Conservation (phyloP, 2,797 vertebrate genomes). For the Hypotaenidia philippensis region DNA sequence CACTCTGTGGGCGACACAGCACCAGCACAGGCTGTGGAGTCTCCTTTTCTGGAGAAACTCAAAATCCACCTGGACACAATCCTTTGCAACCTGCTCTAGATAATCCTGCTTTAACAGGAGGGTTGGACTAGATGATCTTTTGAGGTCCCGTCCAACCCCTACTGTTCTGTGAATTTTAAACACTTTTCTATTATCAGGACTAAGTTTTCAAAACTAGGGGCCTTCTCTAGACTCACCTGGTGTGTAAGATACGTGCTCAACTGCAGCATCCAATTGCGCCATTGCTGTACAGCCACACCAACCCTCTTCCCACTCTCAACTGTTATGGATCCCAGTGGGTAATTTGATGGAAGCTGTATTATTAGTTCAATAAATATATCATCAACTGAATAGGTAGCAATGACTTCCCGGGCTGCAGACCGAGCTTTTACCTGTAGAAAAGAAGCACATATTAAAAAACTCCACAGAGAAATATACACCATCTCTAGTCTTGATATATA, state of each 20-base stretch:
- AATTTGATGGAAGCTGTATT: constrained; percentile 94
- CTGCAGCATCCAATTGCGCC: constrained; percentile 99
- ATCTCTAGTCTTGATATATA: not conserved
- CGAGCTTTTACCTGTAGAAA: constrained; percentile 93
- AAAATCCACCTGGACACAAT: too few relatives aligned
- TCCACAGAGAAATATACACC: not conserved
- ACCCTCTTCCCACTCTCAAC: constrained; percentile 96
- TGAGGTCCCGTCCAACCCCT: too few relatives aligned
- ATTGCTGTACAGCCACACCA: constrained; percentile 96
- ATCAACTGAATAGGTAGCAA: constrained; percentile 95
- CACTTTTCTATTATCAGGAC: not conserved
- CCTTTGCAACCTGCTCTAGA: too few relatives aligned
- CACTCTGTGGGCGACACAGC: too few relatives aligned
- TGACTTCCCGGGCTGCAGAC: constrained; percentile 93
- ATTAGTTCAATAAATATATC: constrained; percentile 98
- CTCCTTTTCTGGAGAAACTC: too few relatives aligned
- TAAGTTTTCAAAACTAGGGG: not conserved
- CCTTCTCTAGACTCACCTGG: constrained; percentile 77
- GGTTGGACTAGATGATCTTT: too few relatives aligned
- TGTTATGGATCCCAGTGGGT: constrained; percentile 92
- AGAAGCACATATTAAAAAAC: not conserved
- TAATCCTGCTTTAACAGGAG: too few relatives aligned
- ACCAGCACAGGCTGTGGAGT: too few relatives aligned
- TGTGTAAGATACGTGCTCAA: constrained; percentile 95
- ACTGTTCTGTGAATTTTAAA: too few relatives aligned